Base-by-base conservation (phyloP, 2,113 vertebrate genomes). In the Gasterosteus aculeatus region DNA sequence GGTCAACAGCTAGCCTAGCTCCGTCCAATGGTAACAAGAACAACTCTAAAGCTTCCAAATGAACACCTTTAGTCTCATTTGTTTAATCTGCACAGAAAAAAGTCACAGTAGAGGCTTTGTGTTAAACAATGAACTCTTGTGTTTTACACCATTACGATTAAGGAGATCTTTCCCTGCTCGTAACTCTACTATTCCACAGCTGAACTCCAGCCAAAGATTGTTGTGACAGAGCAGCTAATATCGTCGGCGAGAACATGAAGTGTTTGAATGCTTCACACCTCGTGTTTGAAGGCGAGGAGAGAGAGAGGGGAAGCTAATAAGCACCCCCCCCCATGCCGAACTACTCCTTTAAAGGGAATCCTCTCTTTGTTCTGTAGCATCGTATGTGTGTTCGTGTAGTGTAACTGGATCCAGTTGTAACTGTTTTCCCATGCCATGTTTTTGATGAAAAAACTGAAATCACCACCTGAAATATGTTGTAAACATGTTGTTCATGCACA, bases 361-460 rank as follows among this genome's bases (percentile, higher is more conserved):
- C 38, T 51, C 19, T 12, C 35, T 71, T 82, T 69, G 9, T 64
- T 49, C 12, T 8, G 39, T 65, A 58, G 51, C 58, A 62, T 78
- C 10, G 1, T 70, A 41, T 47, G 14, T 69, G 39, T 26, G 22
- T 26, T 26, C 22, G 22, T 62, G 44, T n/a, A 12, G 9, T 77
- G n/a, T 19, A 39, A 71, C 31, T 59, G n/a, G 67, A 65, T 68
- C 69, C 0, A 46, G 7, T 31, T 26, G n/a, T 75, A 18, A 59
- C 38, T 31, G 26, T 47, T 60, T 77, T 78, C 53, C 31, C 56
- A 69, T 47, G 3, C 39, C 56, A 12, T 63, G 42, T 71, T 64
- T 71, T 70, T 35, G 73, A 18, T n/a, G 18, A 66, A 19, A 19
- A 53, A 38, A 71, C 5, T 29, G 63, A 47, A 39, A 35, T 51